These are phyloP conservation scores for Vanessa atalanta DNA, from an alignment of 1,140 invertebrate species.

Conservation along the genomic window DNA sequence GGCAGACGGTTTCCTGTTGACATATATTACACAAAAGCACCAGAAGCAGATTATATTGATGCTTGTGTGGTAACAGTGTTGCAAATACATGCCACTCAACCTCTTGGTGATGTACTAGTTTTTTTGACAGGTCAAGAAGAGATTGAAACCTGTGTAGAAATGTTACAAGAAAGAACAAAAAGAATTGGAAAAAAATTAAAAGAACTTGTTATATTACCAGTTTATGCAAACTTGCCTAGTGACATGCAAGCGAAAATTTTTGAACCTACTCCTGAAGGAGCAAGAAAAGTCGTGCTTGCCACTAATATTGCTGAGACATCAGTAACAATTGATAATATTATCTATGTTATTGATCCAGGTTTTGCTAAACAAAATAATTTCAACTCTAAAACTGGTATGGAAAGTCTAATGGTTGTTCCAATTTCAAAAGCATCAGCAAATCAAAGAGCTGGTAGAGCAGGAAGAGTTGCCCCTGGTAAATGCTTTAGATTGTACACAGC, in stretches of 20 bases:
- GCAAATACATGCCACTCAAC: conserved; percentile 98
- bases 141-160: conserved; percentile 97
- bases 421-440: conserved; percentile 99
- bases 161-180: conserved; percentile 93
- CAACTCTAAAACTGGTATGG: conserved; percentile 98
- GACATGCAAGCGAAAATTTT: conserved; percentile 99
- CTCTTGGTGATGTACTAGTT: conserved; percentile 96
- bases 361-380: conserved; percentile 99
- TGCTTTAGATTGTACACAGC: conserved; percentile 98
- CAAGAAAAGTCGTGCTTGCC: conserved; percentile 97
- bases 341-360: conserved; percentile 99
- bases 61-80: conserved; percentile 97
- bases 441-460: conserved; percentile 95
- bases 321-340: conserved; percentile 99
- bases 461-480: conserved; percentile 96
- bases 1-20: conserved; percentile 94
- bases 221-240: conserved; percentile 98
- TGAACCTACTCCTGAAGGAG: conserved; percentile 95
- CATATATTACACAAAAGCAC: conserved; percentile 99
- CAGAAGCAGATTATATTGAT: conserved; percentile 99
- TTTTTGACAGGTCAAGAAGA: conserved; percentile 98
- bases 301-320: conserved; percentile 99
- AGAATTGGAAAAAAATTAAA: conserved; percentile 95
- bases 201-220: conserved; percentile 96
- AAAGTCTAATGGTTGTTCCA: conserved; percentile 98